Evolutionary conservation across 1,140 invertebrate genomes (phyloP).

Genomic region (Mamestra configurata): DNA sequence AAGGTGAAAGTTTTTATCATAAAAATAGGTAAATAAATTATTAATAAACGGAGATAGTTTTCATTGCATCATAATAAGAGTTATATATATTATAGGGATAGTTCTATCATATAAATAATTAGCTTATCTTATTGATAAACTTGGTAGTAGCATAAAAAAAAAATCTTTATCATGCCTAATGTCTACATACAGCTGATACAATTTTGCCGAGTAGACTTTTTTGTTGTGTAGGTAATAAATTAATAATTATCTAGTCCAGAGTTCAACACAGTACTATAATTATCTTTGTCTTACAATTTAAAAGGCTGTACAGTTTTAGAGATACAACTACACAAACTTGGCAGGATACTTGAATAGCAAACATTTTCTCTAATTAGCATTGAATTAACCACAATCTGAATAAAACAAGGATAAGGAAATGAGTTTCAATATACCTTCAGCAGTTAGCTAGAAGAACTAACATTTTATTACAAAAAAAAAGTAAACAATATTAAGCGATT

Average conservation of each 20-base stretch:
- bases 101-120: no score
- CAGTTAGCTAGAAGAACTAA: no score
- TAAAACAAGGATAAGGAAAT: not conserved
- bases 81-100: not conserved
- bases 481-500: no score
- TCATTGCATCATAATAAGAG: not conserved
- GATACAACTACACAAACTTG: not conserved
- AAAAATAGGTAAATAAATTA: not conserved
- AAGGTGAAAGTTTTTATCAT: not conserved
- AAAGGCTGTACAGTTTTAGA: not conserved
- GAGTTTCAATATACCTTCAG: not conserved
- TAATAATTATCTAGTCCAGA: not conserved
- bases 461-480: no score
- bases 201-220: no score
- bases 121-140: no score
- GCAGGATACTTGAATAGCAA: not conserved
- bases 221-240: not conserved
- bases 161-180: no score
- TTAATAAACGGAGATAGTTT: not conserved
- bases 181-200: no score
- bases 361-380: constrained; percentile 7
- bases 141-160: no score
- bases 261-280: not conserved
- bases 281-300: not conserved
- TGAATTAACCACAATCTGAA: not conserved